Evolutionary conservation across 2,888 invertebrate genomes (phyloP), one percentile per base, ranked within the genome.

Genomic region (Eupeodes luniger): DNA sequence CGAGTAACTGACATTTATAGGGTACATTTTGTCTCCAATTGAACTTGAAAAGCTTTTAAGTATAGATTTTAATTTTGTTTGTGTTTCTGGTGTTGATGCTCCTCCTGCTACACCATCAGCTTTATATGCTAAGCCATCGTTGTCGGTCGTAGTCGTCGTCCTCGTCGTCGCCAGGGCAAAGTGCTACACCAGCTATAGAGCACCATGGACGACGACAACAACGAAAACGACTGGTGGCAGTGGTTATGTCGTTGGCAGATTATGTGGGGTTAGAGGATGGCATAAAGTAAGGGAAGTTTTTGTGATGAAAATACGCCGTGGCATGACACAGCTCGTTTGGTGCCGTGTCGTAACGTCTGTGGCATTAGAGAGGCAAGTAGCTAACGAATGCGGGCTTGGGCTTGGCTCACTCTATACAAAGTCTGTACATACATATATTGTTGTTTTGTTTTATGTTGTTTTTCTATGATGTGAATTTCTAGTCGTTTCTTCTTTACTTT

Each of bases 321-420:
- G 89, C 89, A 90, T 90, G 89, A 85, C 90, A 90, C 90, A 90
- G 87, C 90, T 89, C 89, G 83, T 88, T 90, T 85, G 81, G 85
- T 85, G 74, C 87, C 84, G 87, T 87, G 87, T 87, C 80, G 87
- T 88, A 84, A 85, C 88, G 84, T 88, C 88, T 85, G 85, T 81
- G 88, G 78, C 88, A 81, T 77, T 81, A 16, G 88, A 84, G 88
- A 80, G 85, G 88, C 85, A 88, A 88, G 88, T 88, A 88, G 88
- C 81, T 88, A 88, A 81, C 78, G 88, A 85, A 88, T 88, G 81
- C 85, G 88, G 81, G 82, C 69, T 81, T 78, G 59, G 76, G 55
- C 61, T 44, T 85, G 40, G 40, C 40, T 7, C 9, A 40, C 40
- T 40, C 40, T 27, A 27, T 27, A 27, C 27, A 27, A 27, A 27